Percentiles rank a stretch among this genome's conserved stretches.
These are phyloP conservation scores for Climacteris rufus DNA, from an alignment of 2,113 vertebrate species.

Conservation along the genomic window DNA sequence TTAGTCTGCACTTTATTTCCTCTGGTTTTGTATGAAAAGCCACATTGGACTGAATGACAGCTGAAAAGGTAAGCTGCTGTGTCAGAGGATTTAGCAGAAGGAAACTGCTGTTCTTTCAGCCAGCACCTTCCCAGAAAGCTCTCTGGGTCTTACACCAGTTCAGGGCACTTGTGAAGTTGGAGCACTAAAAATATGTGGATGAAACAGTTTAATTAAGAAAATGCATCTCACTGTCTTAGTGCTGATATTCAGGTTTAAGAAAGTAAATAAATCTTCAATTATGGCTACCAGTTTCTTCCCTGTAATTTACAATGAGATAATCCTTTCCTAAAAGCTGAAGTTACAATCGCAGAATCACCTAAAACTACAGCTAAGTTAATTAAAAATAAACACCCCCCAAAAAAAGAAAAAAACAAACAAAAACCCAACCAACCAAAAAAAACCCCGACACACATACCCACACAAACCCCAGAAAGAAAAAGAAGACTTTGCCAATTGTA, in stretches of 20 bases:
- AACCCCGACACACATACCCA: too few relatives aligned
- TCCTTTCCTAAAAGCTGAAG: background rate
- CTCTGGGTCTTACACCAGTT: background rate
- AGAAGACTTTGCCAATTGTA: background rate
- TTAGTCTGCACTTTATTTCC: conserved; percentile 27
- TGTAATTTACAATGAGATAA: background rate
- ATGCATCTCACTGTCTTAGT: background rate
- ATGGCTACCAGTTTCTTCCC: background rate
- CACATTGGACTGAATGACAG: conserved; percentile 19
- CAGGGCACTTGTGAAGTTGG: background rate
- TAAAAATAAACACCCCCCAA: too few relatives aligned
- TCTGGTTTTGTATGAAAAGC: conserved; percentile 45
- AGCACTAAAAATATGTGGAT: background rate
- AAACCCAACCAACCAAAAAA: too few relatives aligned
- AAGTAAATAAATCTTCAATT: background rate
- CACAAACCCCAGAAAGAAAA: background rate
- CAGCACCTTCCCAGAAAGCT: background rate
- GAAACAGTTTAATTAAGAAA: background rate
- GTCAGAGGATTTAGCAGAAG: conserved; percentile 38
- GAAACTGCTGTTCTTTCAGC: conserved; percentile 30
- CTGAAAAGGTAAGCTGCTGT: conserved; percentile 40
- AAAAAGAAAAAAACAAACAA: background rate
- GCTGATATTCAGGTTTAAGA: background rate
- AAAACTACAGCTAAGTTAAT: background rate
- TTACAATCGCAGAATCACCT: background rate